phyloP scores from a whole-genome alignment of 2,797 vertebrate genomes.

The Periparus ater region DNA sequence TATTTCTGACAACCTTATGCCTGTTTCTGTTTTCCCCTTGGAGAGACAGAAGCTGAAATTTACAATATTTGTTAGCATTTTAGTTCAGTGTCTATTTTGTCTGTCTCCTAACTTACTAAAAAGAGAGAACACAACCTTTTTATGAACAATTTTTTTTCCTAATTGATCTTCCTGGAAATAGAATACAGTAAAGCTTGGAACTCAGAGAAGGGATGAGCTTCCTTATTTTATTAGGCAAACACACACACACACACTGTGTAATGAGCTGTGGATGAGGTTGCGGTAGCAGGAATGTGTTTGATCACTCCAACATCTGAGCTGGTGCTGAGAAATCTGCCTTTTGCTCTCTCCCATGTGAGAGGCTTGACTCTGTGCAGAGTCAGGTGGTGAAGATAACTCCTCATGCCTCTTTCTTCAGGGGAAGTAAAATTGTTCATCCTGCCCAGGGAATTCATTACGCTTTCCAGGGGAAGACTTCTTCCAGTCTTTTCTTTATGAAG shows the following conservation, averaged over 20 bases:
- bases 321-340: not conserved
- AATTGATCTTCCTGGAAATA: not conserved
- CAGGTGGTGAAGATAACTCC: not conserved
- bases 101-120: not conserved
- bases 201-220: not conserved
- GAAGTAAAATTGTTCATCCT: not conserved
- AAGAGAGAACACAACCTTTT: fast-evolving
- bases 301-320: not conserved
- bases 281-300: not conserved
- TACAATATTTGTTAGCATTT: not conserved
- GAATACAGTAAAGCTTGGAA: not conserved
- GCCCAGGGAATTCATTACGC: fast-evolving
- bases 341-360: not conserved
- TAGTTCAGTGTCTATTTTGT: not conserved
- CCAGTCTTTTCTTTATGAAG: not conserved
- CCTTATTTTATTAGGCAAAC: not conserved
- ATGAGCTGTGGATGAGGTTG: not conserved
- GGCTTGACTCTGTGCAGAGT: not conserved
- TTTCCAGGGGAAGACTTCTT: not conserved
- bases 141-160: not conserved
- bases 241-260: fast-evolving
- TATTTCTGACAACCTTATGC: not conserved
- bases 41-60: not conserved
- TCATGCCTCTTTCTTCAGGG: not conserved
- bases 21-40: not conserved